Evolutionary conservation across 2,113 vertebrate species (phyloP), one percentile per base, ranked within the genome.

Genomic region (Edolisoma coerulescens): DNA sequence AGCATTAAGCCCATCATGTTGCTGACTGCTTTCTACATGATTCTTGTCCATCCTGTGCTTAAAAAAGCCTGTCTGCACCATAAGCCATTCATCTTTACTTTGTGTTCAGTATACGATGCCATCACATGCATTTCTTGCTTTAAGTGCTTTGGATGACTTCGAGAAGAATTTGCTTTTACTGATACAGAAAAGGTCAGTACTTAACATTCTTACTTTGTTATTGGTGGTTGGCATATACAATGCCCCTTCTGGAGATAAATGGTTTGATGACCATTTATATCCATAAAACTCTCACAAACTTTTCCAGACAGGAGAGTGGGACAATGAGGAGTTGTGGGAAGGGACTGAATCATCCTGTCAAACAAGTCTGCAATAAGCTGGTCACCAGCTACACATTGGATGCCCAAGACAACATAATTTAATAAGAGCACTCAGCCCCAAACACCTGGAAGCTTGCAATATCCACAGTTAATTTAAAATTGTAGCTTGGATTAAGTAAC

Each of bases 51-150:
- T 76, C 44, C 18, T 63, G 27, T 19, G 11, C 50, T 87, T 45
- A 57, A 50, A 57, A 50, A 90, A 10, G 14, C 50, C 60, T 79
- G 13, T 13, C 52, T 69, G 15, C 27, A 18, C 14, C n/a, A 6
- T 19, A 60, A 83, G 47, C 27, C 59, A 50, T 54, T 92, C 35
- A 24, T 37, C 37, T 83, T 57, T 53, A 56, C 9, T 13, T 70
- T 3, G 0, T 32, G 18, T 61, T 87, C 54, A 32, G 32, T 19
- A 17, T 13, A 35, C 0, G 0, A 76, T 39, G 45, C 24, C 21
- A 33, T 15, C 8, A 0, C 1, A 3, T 7, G 6, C 13, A 30
- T 27, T 69, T 89, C 45, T 86, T 77, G 27, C 63, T 59, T 76
- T 22, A 80, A 64, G 44, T 52, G 35, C 12, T 87, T 77, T 33